Base-by-base conservation (phyloP, 2,888 invertebrate genomes). In the Pristionchus entomophagus region DNA sequence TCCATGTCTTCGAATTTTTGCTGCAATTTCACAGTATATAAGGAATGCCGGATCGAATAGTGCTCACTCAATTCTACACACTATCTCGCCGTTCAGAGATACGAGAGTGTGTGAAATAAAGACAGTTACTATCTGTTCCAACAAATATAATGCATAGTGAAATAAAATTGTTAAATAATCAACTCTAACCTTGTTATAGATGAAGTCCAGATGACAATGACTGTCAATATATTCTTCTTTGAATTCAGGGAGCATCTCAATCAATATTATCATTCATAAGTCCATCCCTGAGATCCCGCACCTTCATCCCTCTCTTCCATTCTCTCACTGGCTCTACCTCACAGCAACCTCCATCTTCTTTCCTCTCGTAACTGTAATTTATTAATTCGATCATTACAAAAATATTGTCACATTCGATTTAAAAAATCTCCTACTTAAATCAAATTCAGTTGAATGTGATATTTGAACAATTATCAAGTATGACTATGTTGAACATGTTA, bases 121-220 rank as follows among this genome's bases (percentile, higher is more conserved):
- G n/a, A n/a, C n/a, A n/a, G n/a, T n/a, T n/a, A n/a, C n/a, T n/a
- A n/a, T n/a, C n/a, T n/a, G n/a, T n/a, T n/a, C n/a, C n/a, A n/a
- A n/a, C n/a, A n/a, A n/a, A n/a, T n/a, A n/a, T n/a, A n/a, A n/a
- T n/a, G n/a, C n/a, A n/a, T n/a, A n/a, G n/a, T n/a, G n/a, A n/a
- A n/a, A n/a, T n/a, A n/a, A n/a, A n/a, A n/a, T n/a, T n/a, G n/a
- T n/a, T n/a, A n/a, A n/a, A n/a, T n/a, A n/a, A n/a, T n/a, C n/a
- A n/a, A n/a, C n/a, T n/a, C 29, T 0, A 2, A 69, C 69, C 69
- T 29, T 69, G 12, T 69, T 38, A 3, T 8, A 38, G 14, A 69
- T 69, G 38, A 38, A 69, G 29, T 69, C 69, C 6, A 69, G 69
- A 69, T 69, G 69, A 19, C 69, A 69, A 38, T 69, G 69, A 22